Percentiles rank a stretch among this genome's conserved stretches.
These are phyloP conservation scores for Myrmecophaga tridactyla DNA, from an alignment of 2,113 vertebrate species.

Conservation along the genomic window DNA sequence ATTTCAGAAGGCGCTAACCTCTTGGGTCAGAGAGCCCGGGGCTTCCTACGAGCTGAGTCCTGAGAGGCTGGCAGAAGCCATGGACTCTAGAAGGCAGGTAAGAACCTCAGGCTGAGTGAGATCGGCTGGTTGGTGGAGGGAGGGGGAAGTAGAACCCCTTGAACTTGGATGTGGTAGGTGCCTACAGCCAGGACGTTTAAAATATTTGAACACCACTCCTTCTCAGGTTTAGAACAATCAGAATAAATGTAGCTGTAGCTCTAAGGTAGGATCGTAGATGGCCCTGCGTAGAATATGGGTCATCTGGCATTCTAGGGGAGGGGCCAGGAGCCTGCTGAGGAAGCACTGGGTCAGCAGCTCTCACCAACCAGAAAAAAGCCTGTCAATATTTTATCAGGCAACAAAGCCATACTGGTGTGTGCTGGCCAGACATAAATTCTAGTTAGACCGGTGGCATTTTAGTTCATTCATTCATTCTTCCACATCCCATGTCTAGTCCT, in stretches of 20 bases:
- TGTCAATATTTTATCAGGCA: neutral
- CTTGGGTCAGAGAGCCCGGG: conserved; percentile 70
- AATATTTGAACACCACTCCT: neutral
- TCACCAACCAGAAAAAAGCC: neutral
- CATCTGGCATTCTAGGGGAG: neutral
- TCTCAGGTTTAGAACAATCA: neutral
- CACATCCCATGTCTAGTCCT: neutral
- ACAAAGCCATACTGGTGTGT: neutral
- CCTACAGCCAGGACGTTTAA: neutral
- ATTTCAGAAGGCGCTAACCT: conserved; percentile 86
- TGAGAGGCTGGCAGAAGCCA: conserved; percentile 83
- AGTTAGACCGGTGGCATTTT: neutral
- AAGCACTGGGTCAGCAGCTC: neutral
- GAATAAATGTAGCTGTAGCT: neutral
- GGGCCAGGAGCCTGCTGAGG: neutral
- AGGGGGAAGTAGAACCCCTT: neutral
- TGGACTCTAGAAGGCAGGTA: conserved; percentile 88
- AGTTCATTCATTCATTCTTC: neutral
- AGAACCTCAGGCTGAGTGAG: neutral
- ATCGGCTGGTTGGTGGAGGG: neutral
- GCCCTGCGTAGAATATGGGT: neutral
- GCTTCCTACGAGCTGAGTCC: conserved; percentile 77
- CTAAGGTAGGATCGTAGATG: neutral
- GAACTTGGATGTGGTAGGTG: neutral
- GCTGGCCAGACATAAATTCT: neutral